Evolutionary conservation across 2,797 vertebrate species (phyloP).

Genomic region (Serranus cabrilla): DNA sequence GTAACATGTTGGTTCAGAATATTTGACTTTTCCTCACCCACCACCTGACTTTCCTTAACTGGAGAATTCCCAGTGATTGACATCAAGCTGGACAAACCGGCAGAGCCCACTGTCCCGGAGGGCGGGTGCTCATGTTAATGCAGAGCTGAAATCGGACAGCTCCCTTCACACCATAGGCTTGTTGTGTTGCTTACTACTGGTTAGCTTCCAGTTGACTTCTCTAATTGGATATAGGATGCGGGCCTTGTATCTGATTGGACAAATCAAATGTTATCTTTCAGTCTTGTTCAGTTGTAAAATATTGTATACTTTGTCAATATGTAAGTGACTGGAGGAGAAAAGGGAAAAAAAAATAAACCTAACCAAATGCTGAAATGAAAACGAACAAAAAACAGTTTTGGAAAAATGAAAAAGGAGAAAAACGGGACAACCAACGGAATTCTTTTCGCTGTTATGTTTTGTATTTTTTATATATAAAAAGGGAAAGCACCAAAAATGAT

Average conservation of each 20-base stretch:
- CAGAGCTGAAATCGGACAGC: slow-evolving; percentile 81
- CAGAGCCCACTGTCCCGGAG: slow-evolving; percentile 89
- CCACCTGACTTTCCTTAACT: slow-evolving; percentile 69
- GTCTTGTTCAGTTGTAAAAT: slow-evolving; percentile 92
- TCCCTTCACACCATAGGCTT: slow-evolving; percentile 91
- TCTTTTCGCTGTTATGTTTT: slow-evolving; percentile 90
- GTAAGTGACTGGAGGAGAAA: slow-evolving; percentile 89
- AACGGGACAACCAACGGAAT: slow-evolving; percentile 75
- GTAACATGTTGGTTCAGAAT: not conserved
- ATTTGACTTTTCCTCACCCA: slow-evolving; percentile 5
- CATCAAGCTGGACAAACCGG: slow-evolving; percentile 94
- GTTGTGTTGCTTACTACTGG: slow-evolving; percentile 95
- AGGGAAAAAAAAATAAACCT: slow-evolving; percentile 73
- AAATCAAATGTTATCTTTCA: slow-evolving; percentile 87
- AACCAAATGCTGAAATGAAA: slow-evolving; percentile 70
- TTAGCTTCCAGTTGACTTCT: slow-evolving; percentile 92
- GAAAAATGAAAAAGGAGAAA: slow-evolving; percentile 72
- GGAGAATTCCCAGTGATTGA: slow-evolving; percentile 87
- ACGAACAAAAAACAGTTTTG: slow-evolving; percentile 77
- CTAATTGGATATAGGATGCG: slow-evolving; percentile 87
- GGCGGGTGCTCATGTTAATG: slow-evolving; percentile 95
- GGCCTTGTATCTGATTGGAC: slow-evolving; percentile 85
- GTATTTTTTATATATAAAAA: slow-evolving; percentile 95
- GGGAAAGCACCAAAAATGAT: slow-evolving; percentile 88
- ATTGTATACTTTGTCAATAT: slow-evolving; percentile 94